Evolutionary conservation across 2,888 invertebrate genomes (phyloP).

Genomic region (Pharmacophagus antenor): DNA sequence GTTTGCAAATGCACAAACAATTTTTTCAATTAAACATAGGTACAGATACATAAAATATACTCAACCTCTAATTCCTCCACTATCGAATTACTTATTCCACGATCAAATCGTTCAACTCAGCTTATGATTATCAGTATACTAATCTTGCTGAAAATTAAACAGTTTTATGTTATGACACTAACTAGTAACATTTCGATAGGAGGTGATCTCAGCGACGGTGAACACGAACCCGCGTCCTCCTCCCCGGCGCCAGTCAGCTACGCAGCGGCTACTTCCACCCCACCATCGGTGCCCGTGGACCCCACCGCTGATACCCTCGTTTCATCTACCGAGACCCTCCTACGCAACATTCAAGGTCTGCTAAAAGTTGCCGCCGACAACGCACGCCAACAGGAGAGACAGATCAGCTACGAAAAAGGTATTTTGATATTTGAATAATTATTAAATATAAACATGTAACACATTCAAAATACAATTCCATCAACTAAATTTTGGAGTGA

Average conservation of each 20-base stretch:
- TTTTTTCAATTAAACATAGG: no score
- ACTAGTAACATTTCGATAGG: slow-evolving; percentile 43
- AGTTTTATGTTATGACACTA: slow-evolving; percentile 1
- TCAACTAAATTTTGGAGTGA: no score
- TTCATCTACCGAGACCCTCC: slow-evolving; percentile 95
- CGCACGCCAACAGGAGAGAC: slow-evolving; percentile 96
- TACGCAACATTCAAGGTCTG: slow-evolving; percentile 96
- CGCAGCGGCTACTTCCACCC: slow-evolving; percentile 84
- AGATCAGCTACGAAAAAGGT: slow-evolving; percentile 98
- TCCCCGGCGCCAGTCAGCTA: slow-evolving; percentile 89
- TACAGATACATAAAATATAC: no score
- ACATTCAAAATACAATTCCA: no score
- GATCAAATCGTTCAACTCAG: no score
- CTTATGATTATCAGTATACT: not conserved
- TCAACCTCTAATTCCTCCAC: no score
- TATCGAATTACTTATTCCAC: no score
- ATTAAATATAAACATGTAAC: no score
- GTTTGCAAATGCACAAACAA: no score
- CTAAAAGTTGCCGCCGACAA: slow-evolving; percentile 98
- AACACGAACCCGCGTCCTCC: slow-evolving; percentile 84
- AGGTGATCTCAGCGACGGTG: slow-evolving; percentile 88
- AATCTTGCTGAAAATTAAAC: not conserved
- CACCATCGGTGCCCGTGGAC: slow-evolving; percentile 69
- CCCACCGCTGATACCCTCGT: slow-evolving; percentile 78
- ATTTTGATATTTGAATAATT: slow-evolving; percentile 35